Evolutionary conservation across 2,888 invertebrate species (phyloP).

Genomic region (Scrobipalpa atriplicella): DNA sequence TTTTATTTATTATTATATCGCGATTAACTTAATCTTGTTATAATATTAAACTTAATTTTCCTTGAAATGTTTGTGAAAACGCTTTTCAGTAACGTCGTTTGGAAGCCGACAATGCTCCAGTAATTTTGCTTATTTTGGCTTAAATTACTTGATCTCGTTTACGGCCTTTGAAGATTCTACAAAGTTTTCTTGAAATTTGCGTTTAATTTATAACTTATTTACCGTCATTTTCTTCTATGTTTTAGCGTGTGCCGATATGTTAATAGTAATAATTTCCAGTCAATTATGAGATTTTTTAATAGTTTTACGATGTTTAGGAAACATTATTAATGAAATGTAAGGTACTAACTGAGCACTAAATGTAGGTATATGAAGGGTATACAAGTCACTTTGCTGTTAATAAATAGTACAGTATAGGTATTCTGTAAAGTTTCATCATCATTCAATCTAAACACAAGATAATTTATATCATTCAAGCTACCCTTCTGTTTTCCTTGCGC

Average conservation of each 20-base stretch:
- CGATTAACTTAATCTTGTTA: conserved; percentile 50
- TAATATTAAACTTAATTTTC: conserved; percentile 59
- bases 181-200: conserved; percentile 74
- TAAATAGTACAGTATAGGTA: no score
- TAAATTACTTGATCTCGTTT: conserved; percentile 80
- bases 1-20: conserved; percentile 25
- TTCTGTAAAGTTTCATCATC: no score
- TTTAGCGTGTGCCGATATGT: conserved; percentile 45
- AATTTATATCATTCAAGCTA: no score
- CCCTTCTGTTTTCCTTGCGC: conserved; percentile 3
- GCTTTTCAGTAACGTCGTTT: conserved; percentile 61
- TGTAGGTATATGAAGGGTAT: no score
- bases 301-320: no score
- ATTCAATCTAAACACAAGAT: no score
- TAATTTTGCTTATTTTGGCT: conserved; percentile 78
- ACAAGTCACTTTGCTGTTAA: no score
- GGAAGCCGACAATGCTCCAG: conserved; percentile 69
- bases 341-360: no score
- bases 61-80: conserved; percentile 56
- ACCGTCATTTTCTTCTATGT: conserved; percentile 71
- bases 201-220: conserved; percentile 75
- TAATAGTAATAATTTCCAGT: not conserved
- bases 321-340: no score
- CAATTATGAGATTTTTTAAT: conserved; percentile 29
- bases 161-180: conserved; percentile 76